Conservation (phyloP, 2,113 vertebrate genomes). For the Otolemur garnettii region DNA sequence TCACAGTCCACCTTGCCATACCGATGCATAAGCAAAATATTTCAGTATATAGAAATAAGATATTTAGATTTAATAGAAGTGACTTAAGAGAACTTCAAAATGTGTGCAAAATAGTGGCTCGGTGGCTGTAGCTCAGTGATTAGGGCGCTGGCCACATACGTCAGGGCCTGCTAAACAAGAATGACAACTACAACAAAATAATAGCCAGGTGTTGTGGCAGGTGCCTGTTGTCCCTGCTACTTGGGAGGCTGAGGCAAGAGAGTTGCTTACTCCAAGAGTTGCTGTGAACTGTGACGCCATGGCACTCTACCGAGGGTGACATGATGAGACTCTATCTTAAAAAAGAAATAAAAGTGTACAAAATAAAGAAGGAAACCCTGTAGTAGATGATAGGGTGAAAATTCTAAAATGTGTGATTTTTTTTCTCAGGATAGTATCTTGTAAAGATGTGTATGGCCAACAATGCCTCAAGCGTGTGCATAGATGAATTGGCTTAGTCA, state of each 20-base stretch:
- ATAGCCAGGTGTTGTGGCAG: too few species aligned
- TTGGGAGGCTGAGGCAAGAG: too few species aligned
- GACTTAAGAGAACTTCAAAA: neutral
- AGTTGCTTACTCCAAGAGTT: too few species aligned
- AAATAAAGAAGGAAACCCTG: neutral
- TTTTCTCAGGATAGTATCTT: neutral
- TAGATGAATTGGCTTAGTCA: constrained; percentile 46
- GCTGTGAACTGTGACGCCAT: too few species aligned
- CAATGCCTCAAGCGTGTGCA: neutral
- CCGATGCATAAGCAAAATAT: neutral
- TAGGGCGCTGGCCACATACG: too few species aligned
- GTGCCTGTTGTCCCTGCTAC: too few species aligned
- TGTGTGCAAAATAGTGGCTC: neutral
- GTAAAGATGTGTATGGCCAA: neutral
- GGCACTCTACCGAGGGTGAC: too few species aligned
- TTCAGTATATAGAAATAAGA: constrained; percentile 5
- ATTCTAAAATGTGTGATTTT: neutral
- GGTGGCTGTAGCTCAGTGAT: too few species aligned
- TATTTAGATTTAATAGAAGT: neutral
- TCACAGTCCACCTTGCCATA: neutral
- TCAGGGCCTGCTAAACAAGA: too few species aligned
- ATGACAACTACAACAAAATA: too few species aligned
- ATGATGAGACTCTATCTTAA: too few species aligned
- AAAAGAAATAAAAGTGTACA: neutral
- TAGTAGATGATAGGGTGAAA: neutral